These are phyloP conservation scores for Semaprochilodus insignis DNA, from an alignment of 2,797 vertebrate genomes.

Conservation along the genomic window DNA sequence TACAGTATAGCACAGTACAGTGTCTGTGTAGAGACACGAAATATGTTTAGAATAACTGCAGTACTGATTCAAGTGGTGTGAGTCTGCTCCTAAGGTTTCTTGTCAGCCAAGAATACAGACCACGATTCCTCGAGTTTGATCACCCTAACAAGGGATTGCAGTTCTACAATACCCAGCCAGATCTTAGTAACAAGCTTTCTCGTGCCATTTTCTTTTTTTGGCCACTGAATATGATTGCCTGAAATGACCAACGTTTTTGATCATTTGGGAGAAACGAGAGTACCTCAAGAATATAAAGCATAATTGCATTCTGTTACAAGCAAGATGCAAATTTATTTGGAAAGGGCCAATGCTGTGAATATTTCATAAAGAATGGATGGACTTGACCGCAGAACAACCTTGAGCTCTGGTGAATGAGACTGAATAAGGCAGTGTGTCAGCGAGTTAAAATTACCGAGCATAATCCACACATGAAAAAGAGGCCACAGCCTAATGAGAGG, in stretches of 20 bases:
- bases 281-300: neutral
- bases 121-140: neutral
- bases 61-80: neutral
- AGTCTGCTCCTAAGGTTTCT: neutral
- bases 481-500: conserved; percentile 42
- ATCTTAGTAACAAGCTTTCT: neutral
- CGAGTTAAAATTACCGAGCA: conserved; percentile 15
- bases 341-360: conserved; percentile 18
- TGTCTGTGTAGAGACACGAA: neutral
- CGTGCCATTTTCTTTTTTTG: neutral
- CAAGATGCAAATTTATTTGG: neutral
- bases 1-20: neutral
- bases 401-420: conserved; percentile 40
- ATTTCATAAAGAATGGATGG: conserved; percentile 22
- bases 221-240: neutral
- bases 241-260: neutral
- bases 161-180: neutral
- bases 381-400: conserved; percentile 35
- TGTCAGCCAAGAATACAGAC: neutral
- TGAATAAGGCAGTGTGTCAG: conserved; percentile 36
- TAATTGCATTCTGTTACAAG: conserved; percentile 1
- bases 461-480: conserved; percentile 36
- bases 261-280: neutral
- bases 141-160: neutral
- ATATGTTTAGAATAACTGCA: neutral